Percentiles rank a stretch among this genome's conserved stretches.
phyloP scores from a whole-genome alignment of 2,113 vertebrate species.

The Chlamydotis undulata region DNA sequence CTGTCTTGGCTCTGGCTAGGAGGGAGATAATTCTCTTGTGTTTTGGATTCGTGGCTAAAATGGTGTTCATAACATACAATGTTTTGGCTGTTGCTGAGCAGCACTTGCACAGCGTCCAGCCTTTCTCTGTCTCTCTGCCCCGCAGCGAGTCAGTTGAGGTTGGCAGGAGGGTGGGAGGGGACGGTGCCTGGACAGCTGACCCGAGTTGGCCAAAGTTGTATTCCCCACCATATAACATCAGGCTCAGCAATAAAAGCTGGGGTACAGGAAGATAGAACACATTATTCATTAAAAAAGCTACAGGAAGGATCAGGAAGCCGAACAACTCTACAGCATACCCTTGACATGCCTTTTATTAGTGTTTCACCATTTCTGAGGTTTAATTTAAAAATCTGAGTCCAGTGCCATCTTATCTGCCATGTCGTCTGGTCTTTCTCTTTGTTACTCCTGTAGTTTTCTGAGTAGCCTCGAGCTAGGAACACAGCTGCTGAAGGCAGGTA shows the following conservation, averaged over 20 bases:
- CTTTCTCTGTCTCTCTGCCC: neutral
- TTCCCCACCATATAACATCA: neutral
- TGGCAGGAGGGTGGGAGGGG: neutral
- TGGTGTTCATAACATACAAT: neutral
- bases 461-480: neutral
- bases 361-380: neutral
- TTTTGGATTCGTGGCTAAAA: neutral
- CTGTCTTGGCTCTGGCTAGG: neutral
- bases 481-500: neutral
- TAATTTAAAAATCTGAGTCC: neutral
- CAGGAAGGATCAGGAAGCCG: neutral
- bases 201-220: neutral
- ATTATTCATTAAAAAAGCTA: neutral
- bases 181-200: neutral
- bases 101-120: neutral
- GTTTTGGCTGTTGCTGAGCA: neutral
- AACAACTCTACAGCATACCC: neutral
- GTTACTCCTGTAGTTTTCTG: neutral
- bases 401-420: neutral
- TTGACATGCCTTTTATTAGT: neutral
- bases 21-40: neutral
- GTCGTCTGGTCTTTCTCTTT: neutral
- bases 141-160: rapidly evolving
- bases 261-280: neutral
- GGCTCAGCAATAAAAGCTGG: neutral